Conservation (phyloP, 2,797 vertebrate genomes). For the Eulemur mongoz region DNA sequence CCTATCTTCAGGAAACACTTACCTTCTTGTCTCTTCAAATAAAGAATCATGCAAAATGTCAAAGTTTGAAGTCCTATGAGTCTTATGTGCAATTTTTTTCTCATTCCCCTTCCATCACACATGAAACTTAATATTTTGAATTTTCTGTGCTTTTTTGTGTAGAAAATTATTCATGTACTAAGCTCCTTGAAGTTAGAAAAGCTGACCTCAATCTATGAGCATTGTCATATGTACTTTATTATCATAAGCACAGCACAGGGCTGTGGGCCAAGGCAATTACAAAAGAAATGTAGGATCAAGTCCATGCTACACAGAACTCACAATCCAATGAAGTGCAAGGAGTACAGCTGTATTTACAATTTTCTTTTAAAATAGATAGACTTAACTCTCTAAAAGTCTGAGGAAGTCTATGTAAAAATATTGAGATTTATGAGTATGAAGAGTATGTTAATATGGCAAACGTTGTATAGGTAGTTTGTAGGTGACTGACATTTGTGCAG, state of each 20-base stretch:
- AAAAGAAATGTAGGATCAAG: neutral
- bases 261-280: slow-evolving; percentile 22
- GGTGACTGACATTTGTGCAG: neutral
- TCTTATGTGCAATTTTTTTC: neutral
- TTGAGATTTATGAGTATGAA: neutral
- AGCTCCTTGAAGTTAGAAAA: slow-evolving; percentile 45
- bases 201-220: neutral
- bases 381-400: slow-evolving; percentile 9
- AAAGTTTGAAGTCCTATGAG: neutral
- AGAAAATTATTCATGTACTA: slow-evolving; percentile 40
- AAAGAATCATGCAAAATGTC: neutral
- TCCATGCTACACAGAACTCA: neutral
- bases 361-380: slow-evolving; percentile 12
- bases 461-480: neutral
- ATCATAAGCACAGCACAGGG: neutral
- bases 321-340: neutral
- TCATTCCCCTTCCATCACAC: neutral
- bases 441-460: neutral
- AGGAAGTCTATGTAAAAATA: neutral
- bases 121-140: slow-evolving; percentile 45
- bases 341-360: neutral
- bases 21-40: slow-evolving; percentile 50
- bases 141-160: slow-evolving; percentile 11
- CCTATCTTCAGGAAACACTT: slow-evolving; percentile 14
- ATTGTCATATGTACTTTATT: neutral